Percentiles rank a stretch among this genome's conserved stretches.
phyloP scores from a whole-genome alignment of 2,888 invertebrate species.

The Stenoptilia bipunctidactyla region DNA sequence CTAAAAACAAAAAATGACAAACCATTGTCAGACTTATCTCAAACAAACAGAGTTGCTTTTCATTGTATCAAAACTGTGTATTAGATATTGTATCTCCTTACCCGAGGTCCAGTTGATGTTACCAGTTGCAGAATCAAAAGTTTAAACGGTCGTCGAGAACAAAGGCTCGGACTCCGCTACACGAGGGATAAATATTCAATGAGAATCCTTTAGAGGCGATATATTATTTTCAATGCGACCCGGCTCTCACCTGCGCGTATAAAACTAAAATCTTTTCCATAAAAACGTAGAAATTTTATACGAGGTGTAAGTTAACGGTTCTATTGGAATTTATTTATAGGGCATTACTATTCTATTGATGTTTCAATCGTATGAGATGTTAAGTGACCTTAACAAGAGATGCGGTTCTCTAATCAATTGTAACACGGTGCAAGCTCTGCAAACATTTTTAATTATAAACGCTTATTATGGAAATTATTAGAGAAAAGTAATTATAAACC shows the following conservation, averaged over 20 bases:
- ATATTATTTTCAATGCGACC: conserved; percentile 60
- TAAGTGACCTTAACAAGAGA: no score
- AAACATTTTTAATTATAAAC: conserved; percentile 4
- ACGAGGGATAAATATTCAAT: conserved; percentile 67
- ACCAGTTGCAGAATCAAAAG: conserved; percentile 71
- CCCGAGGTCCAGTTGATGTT: conserved; percentile 65
- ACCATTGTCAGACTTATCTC: conserved; percentile 17
- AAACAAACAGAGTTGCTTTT: conserved; percentile 17
- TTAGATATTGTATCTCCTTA: conserved; percentile 25
- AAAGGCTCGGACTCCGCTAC: conserved; percentile 60
- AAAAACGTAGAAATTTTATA: conserved; percentile 30
- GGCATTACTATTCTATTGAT: no score
- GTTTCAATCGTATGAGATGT: no score
- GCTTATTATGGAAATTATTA: conserved; percentile 17
- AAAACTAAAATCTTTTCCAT: conserved; percentile 10
- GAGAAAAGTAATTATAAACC: not conserved
- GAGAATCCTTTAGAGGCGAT: conserved; percentile 67
- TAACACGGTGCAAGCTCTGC: no score
- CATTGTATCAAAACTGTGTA: conserved; percentile 2
- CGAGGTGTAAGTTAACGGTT: conserved; percentile 11
- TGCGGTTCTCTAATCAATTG: no score
- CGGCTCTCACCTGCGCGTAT: conserved; percentile 58
- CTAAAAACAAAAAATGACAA: conserved; percentile 20
- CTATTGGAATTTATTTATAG: no score
- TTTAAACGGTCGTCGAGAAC: conserved; percentile 68